Conservation (phyloP, 2,113 vertebrate species). For the Notarius lentiginosus region DNA sequence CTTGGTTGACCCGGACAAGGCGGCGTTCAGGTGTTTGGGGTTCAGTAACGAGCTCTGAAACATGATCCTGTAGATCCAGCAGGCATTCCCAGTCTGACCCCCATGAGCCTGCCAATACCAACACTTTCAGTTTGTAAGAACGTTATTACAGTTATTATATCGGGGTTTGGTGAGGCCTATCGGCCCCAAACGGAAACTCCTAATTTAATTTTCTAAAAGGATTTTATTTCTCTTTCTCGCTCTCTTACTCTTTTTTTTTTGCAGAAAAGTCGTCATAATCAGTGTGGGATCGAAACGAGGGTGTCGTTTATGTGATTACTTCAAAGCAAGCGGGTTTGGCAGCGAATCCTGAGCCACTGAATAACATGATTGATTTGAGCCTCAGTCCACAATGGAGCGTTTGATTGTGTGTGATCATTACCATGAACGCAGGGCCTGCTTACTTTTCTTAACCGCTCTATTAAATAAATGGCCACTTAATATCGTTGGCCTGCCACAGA, state of each 20-base stretch:
- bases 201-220: constrained; percentile 67
- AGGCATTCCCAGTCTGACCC: constrained; percentile 58
- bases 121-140: constrained; percentile 74
- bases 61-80: constrained; percentile 52
- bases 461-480: constrained; percentile 46
- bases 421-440: constrained; percentile 2
- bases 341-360: constrained; percentile 47
- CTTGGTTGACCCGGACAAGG: constrained; percentile 38
- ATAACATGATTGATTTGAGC: constrained; percentile 43
- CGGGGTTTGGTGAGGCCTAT: constrained; percentile 64
- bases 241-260: constrained; percentile 35
- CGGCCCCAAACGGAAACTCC: constrained; percentile 55
- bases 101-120: constrained; percentile 65
- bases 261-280: constrained; percentile 60
- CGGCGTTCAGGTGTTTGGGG: constrained; percentile 37
- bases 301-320: constrained; percentile 62
- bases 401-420: constrained; percentile 45
- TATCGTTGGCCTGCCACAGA: constrained; percentile 25
- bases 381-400: constrained; percentile 38
- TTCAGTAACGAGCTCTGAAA: constrained; percentile 60
- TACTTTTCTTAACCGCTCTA: constrained; percentile 39
- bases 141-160: constrained; percentile 71
- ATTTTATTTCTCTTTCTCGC: constrained; percentile 51
- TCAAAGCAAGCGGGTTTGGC: constrained; percentile 58
- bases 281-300: constrained; percentile 56